Percentiles rank a stretch among this genome's conserved stretches.
phyloP scores from a whole-genome alignment of 2,113 vertebrate species.

The Oryzias melastigma region DNA sequence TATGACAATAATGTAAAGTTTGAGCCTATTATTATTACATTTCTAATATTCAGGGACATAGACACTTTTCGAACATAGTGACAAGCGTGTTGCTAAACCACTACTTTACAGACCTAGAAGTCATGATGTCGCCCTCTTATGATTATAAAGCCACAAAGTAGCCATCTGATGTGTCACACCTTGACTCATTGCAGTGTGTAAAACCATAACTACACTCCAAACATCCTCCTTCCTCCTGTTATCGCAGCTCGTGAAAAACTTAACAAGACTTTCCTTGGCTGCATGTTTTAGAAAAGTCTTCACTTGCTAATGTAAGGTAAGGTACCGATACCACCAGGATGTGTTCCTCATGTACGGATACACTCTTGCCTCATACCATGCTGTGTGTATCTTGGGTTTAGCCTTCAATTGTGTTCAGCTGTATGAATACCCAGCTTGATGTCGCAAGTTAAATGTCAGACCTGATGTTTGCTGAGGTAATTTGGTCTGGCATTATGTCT shows the following conservation, averaged over 20 bases:
- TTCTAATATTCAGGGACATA: too few relatives aligned
- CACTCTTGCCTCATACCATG: too few relatives aligned
- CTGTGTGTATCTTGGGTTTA: too few relatives aligned
- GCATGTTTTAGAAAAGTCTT: too few relatives aligned
- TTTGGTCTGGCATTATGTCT: not conserved
- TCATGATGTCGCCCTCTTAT: conserved; percentile 10
- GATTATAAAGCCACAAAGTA: conserved; percentile 32
- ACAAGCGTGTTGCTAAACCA: conserved; percentile 4
- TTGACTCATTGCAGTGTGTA: conserved; percentile 31
- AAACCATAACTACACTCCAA: conserved; percentile 8
- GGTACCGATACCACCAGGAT: not conserved
- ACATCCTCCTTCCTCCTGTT: not conserved
- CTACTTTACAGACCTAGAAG: conserved; percentile 12
- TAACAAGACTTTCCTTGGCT: not conserved
- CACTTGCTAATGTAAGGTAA: too few relatives aligned
- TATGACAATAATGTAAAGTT: too few relatives aligned
- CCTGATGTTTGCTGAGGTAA: not conserved
- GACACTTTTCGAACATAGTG: too few relatives aligned
- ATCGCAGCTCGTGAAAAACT: not conserved
- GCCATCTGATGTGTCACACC: conserved; percentile 15
- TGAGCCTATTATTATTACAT: too few relatives aligned
- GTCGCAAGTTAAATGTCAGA: not conserved
- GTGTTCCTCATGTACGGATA: not conserved
- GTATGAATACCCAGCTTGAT: not conserved
- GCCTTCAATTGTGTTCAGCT: not conserved